Evolutionary conservation across 2,888 invertebrate species (phyloP), one percentile per base, ranked within the genome.

Genomic region (Pollenia griseotomentosa): DNA sequence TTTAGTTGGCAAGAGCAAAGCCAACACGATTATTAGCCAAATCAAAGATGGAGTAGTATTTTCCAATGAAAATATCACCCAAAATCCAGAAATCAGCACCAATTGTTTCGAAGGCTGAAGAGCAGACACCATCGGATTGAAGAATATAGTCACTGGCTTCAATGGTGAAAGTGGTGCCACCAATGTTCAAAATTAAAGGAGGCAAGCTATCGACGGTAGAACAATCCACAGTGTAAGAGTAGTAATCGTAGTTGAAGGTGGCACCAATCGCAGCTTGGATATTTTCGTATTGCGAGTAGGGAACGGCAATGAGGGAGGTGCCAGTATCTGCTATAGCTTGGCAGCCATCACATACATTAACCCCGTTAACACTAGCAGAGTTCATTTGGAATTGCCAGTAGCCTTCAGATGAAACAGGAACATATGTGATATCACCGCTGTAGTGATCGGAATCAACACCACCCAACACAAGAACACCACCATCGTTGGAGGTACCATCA

Each of bases 311-410:
- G 83, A 99, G 95, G 77, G 98, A 98, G 89, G 99, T 99, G 90
- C 98, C 98, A 73, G 98, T 98, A 94, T 98, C 98, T 59, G 98
- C 98, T 93, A 99, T 98, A 4, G 98, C 99, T 94, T 97, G 95
- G 93, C 99, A 99, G 90, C 95, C 92, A 1, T 92, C 89, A 92
- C 98, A 98, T 92, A 96, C 95, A 16, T 91, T 90, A n/a, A 93
- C 91, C 0, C 94, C 94, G 61, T 93, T 94, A 80, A 96, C 92
- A 68, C 89, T 77, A 14, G 96, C 93, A 51, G 93, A 94, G 92
- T 97, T 97, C 96, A 99, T 96, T 91, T 94, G 94, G 94, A 99
- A 98, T 94, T 99, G 98, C 99, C 99, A 99, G 94, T 99, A 99
- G 83, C 97, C 97, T 94, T 97, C 94, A 88, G 95, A 95, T 89